Evolutionary conservation across 2,888 invertebrate species (phyloP), one percentile per base, ranked within the genome.

Genomic region (Polietes domitor): DNA sequence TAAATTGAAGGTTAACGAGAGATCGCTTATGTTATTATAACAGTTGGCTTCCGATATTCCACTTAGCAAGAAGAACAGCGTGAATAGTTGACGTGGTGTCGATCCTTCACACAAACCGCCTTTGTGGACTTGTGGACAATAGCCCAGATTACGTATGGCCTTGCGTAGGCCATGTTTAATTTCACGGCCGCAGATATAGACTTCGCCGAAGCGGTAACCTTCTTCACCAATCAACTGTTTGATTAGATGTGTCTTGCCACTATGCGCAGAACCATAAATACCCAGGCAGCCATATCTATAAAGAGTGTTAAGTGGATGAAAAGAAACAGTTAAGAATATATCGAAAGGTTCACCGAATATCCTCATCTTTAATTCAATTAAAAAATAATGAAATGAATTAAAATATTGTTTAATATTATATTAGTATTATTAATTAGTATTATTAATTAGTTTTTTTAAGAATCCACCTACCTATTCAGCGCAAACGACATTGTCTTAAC

Each of bases 171-270:
- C 89, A 6, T 88, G 93, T 87, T 93, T 93, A n/a, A 94, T 92
- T 2, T 93, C 93, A 84, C 92, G 86, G 3, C 94, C 94, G 71
- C 93, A 92, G 41, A 97, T 93, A 91, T 93, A 95, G 2, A 95
- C 96, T 85, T 95, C 94, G 0, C 97, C 97, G 80, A 93, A 93
- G 0, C 95, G 94, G 37, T 96, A 94, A 3, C 92, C 91, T 87
- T 95, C 94, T 88, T 96, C 96, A 0, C 97, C 97, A 83, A 97
- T 96, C 86, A 97, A 92, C 95, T 97, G 96, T 90, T 96, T 95
- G 89, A 98, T 97, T 0, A 97, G 96, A 10, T 95, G 95, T 0
- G 96, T 96, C 91, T 97, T 97, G 0, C 97, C 97, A 0, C 96
- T 96, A 12, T 96, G 96, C 88, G 96, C 96, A 0, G 96, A 94